Percentiles rank a stretch among this genome's conserved stretches.
Evolutionary conservation across 2,113 vertebrate species (phyloP).

Genomic region (Trachemys scripta): DNA sequence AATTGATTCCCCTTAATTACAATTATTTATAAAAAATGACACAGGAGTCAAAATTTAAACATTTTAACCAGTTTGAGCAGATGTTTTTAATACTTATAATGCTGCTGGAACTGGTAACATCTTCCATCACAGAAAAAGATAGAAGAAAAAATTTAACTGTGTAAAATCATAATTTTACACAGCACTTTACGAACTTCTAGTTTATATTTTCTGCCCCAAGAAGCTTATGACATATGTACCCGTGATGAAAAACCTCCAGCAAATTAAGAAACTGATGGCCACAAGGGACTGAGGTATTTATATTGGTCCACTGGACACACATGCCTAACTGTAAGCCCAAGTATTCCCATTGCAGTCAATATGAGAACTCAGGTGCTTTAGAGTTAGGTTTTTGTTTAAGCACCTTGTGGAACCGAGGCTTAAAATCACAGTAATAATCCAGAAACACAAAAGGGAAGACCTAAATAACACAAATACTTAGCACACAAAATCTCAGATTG

Average conservation of each 20-base stretch:
- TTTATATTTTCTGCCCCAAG: neutral
- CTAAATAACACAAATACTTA: accelerated
- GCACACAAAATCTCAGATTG: neutral
- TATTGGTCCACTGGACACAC: too few species aligned
- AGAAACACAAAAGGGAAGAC: neutral
- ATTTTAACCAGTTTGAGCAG: too few species aligned
- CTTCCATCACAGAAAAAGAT: too few species aligned
- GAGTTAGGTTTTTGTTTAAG: neutral
- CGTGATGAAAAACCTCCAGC: neutral
- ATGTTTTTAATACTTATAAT: too few species aligned
- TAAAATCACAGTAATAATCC: neutral
- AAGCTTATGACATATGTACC: neutral
- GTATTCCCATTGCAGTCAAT: neutral
- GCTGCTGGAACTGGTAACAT: too few species aligned
- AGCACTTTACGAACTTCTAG: neutral
- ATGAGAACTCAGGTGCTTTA: neutral
- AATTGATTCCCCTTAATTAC: neutral
- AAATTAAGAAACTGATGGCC: neutral
- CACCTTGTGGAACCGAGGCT: neutral
- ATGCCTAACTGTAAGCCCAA: neutral
- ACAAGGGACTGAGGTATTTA: too few species aligned
- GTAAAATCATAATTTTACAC: neutral
- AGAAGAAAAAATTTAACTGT: too few species aligned
- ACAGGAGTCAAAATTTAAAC: neutral
- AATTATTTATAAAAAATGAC: neutral